Conservation (phyloP, 2,888 invertebrate species). For the Auanema freiburgensis region DNA sequence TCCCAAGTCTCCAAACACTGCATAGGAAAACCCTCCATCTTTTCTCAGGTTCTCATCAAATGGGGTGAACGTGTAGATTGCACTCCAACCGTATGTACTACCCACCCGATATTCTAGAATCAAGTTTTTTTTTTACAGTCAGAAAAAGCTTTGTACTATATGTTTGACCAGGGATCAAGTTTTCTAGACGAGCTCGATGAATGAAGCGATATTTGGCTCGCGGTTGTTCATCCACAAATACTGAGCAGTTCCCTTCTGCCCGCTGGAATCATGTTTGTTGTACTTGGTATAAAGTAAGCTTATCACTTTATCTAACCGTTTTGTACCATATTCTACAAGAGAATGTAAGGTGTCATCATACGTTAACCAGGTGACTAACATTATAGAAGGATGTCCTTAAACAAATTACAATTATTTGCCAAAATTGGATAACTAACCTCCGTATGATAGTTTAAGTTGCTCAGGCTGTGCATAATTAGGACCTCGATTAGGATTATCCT, state of each 20-base stretch:
- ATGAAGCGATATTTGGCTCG: constrained; percentile 46
- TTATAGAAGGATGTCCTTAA: constrained; percentile 36
- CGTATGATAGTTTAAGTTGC: constrained; percentile 59
- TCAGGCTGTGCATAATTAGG: constrained; percentile 58
- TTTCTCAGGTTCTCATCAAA: constrained; percentile 24
- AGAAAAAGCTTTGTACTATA: constrained; percentile 40
- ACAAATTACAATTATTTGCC: neutral
- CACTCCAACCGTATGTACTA: constrained; percentile 46
- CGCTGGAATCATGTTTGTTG: constrained; percentile 7
- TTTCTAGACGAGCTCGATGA: constrained; percentile 47
- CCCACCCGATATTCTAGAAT: constrained; percentile 47
- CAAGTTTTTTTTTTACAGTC: neutral
- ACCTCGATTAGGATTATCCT: constrained; percentile 43
- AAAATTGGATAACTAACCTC: constrained; percentile 28
- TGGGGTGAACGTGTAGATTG: constrained; percentile 51
- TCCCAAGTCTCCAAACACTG: constrained; percentile 47
- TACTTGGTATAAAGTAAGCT: neutral
- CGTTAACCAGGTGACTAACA: constrained; percentile 58
- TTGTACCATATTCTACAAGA: constrained; percentile 53
- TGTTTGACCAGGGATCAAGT: constrained; percentile 43
- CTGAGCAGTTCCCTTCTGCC: constrained; percentile 28
- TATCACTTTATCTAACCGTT: constrained; percentile 16
- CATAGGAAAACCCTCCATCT: constrained; percentile 34
- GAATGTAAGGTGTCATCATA: constrained; percentile 57
- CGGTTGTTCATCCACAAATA: constrained; percentile 42